Percentiles rank a stretch among this genome's conserved stretches.
These are phyloP conservation scores for Callimorpha dominula DNA, from an alignment of 2,888 invertebrate species.

Conservation along the genomic window DNA sequence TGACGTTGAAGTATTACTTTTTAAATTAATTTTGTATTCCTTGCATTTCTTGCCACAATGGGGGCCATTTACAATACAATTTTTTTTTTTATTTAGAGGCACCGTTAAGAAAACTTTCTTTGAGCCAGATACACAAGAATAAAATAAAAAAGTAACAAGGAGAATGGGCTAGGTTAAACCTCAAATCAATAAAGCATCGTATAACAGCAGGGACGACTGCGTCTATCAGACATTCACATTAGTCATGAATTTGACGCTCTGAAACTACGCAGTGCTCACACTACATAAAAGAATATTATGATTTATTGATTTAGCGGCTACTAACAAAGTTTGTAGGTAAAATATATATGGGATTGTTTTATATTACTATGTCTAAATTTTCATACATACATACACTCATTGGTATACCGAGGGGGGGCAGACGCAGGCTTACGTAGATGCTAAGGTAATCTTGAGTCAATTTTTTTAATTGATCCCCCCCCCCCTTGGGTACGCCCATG, in stretches of 20 bases:
- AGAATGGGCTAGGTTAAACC: slow-evolving; percentile 7
- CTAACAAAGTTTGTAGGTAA: neutral
- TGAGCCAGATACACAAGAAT: neutral
- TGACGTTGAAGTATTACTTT: neutral
- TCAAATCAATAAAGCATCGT: slow-evolving; percentile 51
- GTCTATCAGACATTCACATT: slow-evolving; percentile 81
- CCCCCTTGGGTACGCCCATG: too few relatives aligned
- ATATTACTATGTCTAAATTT: neutral
- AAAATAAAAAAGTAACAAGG: neutral
- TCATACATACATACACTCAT: neutral
- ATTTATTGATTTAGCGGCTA: slow-evolving; percentile 29
- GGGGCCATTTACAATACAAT: neutral
- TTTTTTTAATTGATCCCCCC: too few relatives aligned
- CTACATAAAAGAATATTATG: slow-evolving; percentile 21
- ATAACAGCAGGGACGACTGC: slow-evolving; percentile 54
- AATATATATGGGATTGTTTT: neutral
- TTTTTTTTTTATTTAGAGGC: neutral
- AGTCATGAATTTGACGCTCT: slow-evolving; percentile 82
- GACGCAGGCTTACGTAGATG: too few relatives aligned
- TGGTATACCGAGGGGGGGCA: neutral
- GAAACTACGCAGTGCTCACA: slow-evolving; percentile 71
- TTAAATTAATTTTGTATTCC: neutral
- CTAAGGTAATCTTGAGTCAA: too few relatives aligned
- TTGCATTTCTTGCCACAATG: neutral
- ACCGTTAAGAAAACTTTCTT: neutral